Evolutionary conservation across 2,797 vertebrate genomes (phyloP), one percentile per base, ranked within the genome.

Genomic region (Serranus cabrilla): DNA sequence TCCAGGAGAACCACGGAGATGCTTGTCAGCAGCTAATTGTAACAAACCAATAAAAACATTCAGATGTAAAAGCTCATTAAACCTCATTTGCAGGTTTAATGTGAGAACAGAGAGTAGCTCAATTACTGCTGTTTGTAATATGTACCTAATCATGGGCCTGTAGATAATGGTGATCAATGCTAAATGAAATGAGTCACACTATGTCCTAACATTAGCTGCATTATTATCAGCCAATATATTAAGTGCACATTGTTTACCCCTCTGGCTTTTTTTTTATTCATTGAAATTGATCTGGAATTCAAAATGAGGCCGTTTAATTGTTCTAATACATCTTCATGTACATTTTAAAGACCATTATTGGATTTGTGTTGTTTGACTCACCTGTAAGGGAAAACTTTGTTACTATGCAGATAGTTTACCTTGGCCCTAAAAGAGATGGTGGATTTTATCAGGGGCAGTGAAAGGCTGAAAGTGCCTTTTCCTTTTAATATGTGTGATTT

Each of bases 231-330:
- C 3, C 27, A 27, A 57, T 74, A 27, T 65, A 25, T 37, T 45
- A 9, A 54, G 45, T 25, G 25, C 2, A 64, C n/a, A 39, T 5
- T 59, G 47, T 71, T 71, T 50, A 71, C 42, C 46, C 69, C 21
- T 67, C 23, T 54, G 64, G 65, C 27, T 39, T 77, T 59, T n/a
- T 77, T 67, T 23, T 67, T 27, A 37, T 52, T 16, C n/a, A 52
- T 7, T n/a, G n/a, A n/a, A 50, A 57, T 37, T 37, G 46, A 81
- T 66, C 10, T 51, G 18, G 8, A 61, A 57, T 66, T 68, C 9
- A 31, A 62, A 69, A 61, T 20, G 3, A 57, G 45, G 11, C 11
- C 31, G 16, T 54, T 63, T 18, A 52, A 52, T 68, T 50, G 23
- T 17, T 55, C 4, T 16, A 45, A 69, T 55, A 31, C 1, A 64